A percentile compares a stretch with the other conserved stretches of the same genome.
Evolutionary conservation across 1,140 invertebrate species (phyloP).

Genomic region (Temnothorax curvispinosus): DNA sequence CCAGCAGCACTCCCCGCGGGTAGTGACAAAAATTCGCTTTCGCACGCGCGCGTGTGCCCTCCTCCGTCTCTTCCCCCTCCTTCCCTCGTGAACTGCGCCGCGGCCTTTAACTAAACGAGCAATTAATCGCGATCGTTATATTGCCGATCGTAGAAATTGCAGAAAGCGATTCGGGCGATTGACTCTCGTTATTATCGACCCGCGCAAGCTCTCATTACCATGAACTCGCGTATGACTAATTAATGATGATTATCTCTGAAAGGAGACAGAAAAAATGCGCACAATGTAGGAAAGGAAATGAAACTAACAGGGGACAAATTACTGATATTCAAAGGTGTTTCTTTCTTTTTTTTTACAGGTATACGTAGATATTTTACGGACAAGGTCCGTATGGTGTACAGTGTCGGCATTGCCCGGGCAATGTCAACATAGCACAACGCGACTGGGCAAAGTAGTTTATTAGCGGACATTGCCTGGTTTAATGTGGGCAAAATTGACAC

Average conservation of each 20-base stretch:
- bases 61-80: neutral
- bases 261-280: neutral
- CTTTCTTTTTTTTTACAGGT: neutral
- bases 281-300: neutral
- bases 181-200: neutral
- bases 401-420: too few species aligned
- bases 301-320: neutral
- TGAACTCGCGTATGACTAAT: neutral
- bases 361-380: too few species aligned
- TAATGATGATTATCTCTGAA: neutral
- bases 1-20: slow-evolving; percentile 41
- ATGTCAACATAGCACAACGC: too few species aligned
- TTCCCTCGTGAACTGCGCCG: neutral
- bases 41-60: neutral
- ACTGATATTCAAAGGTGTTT: neutral
- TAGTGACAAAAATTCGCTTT: slow-evolving; percentile 44
- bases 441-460: too few species aligned
- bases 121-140: neutral
- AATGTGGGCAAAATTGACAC: too few species aligned
- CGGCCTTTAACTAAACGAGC: too few species aligned
- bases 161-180: slow-evolving; percentile 6
- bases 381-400: too few species aligned
- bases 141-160: slow-evolving; percentile 16
- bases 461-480: too few species aligned
- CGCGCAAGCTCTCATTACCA: neutral